A percentile compares a stretch with the other conserved stretches of the same genome.
These are phyloP conservation scores for Lepidocyrtinus sp. DNA, from an alignment of 2,888 invertebrate genomes.

Conservation along the genomic window DNA sequence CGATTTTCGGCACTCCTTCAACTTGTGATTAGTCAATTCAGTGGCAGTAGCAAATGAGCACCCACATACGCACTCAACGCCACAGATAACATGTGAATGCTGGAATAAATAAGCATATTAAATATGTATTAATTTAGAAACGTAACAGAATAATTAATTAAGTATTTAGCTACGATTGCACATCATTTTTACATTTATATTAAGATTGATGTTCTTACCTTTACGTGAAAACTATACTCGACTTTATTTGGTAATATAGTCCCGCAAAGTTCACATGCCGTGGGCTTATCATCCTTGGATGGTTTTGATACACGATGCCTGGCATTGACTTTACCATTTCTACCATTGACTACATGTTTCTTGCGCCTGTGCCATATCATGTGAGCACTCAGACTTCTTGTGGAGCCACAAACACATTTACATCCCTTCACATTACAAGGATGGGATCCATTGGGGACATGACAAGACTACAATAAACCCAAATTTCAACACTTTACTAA, in stretches of 20 bases:
- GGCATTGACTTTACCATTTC: no score
- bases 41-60: slow-evolving; percentile 39
- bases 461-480: not conserved
- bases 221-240: no score
- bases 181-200: no score
- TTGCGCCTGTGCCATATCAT: not conserved
- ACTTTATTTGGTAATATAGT: not conserved
- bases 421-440: not conserved
- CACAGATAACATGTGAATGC: slow-evolving; percentile 18
- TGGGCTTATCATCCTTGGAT: no score
- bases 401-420: not conserved
- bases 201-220: no score
- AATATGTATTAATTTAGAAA: no score
- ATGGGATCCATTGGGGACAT: not conserved
- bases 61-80: slow-evolving; percentile 31
- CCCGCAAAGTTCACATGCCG: not conserved
- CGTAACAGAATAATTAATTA: no score
- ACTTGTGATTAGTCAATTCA: slow-evolving; percentile 31
- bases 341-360: no score
- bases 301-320: no score
- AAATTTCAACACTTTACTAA: no score
- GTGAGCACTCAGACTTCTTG: not conserved
- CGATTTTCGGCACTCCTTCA: not conserved
- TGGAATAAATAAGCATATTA: not conserved
- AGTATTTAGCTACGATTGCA: no score